Conservation (phyloP, 1,140 invertebrate genomes). For the Drosophila varians region DNA sequence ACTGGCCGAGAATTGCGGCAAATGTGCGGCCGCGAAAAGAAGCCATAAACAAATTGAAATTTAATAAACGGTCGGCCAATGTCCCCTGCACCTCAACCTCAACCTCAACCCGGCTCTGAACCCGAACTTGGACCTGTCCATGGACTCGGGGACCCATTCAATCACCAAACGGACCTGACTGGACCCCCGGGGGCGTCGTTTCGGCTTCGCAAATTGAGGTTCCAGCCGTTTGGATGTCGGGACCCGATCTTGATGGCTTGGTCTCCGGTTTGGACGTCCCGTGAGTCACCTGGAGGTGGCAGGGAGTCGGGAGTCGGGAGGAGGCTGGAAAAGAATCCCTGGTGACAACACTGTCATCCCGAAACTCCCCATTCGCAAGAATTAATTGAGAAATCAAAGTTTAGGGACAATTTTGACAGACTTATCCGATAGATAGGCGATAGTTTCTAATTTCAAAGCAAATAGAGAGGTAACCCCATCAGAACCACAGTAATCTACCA, state of each 20-base stretch:
- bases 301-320: background rate
- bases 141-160: constrained; percentile 29
- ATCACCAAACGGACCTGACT: constrained; percentile 11
- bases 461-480: too few species aligned
- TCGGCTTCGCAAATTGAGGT: constrained; percentile 32
- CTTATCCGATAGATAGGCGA: too few species aligned
- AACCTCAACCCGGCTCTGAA: background rate
- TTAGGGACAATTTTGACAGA: too few species aligned
- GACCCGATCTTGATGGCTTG: background rate
- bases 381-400: constrained; percentile 9
- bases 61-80: constrained; percentile 51
- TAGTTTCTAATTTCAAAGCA: too few species aligned
- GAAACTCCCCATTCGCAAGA: background rate
- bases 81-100: constrained; percentile 17
- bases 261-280: background rate
- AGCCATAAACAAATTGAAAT: constrained; percentile 62
- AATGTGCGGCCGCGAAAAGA: constrained; percentile 42
- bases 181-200: constrained; percentile 35
- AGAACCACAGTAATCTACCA: too few species aligned
- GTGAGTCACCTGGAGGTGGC: background rate
- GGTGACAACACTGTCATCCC: too few species aligned
- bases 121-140: constrained; percentile 5
- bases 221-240: constrained; percentile 28
- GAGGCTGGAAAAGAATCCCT: background rate
- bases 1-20: constrained; percentile 13